These are phyloP conservation scores for Acanthopleura granulata DNA, from an alignment of 2,888 invertebrate species.

Conservation along the genomic window DNA sequence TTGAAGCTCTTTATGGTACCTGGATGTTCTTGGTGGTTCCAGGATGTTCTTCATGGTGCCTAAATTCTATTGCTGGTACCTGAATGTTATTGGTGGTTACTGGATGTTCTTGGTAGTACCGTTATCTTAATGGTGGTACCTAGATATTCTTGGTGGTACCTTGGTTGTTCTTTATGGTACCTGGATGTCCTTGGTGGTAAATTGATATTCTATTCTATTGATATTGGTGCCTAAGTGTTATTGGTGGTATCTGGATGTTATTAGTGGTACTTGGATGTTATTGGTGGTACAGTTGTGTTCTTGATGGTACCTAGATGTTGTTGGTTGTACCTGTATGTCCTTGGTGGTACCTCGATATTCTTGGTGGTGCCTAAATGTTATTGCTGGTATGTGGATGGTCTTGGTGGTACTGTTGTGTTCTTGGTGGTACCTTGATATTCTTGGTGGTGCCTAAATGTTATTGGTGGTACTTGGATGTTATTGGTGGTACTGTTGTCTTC, in stretches of 20 bases:
- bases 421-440: neutral
- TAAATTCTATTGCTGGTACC: too few relatives aligned
- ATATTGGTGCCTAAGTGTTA: neutral
- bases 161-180: too few relatives aligned
- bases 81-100: too few relatives aligned
- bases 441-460: neutral
- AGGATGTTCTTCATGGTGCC: too few relatives aligned
- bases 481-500: neutral
- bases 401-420: neutral
- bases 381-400: neutral
- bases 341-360: neutral
- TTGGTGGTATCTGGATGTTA: neutral
- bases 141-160: too few relatives aligned
- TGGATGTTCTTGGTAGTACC: too few relatives aligned
- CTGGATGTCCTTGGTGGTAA: neutral
- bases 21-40: too few relatives aligned
- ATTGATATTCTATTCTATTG: neutral
- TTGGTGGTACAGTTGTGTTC: neutral
- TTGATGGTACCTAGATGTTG: neutral
- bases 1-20: too few relatives aligned
- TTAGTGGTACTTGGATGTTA: neutral
- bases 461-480: neutral
- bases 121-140: too few relatives aligned
- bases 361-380: neutral
- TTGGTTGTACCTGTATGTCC: neutral